phyloP scores from a whole-genome alignment of 2,113 vertebrate genomes.

The Vulpes vulpes region DNA sequence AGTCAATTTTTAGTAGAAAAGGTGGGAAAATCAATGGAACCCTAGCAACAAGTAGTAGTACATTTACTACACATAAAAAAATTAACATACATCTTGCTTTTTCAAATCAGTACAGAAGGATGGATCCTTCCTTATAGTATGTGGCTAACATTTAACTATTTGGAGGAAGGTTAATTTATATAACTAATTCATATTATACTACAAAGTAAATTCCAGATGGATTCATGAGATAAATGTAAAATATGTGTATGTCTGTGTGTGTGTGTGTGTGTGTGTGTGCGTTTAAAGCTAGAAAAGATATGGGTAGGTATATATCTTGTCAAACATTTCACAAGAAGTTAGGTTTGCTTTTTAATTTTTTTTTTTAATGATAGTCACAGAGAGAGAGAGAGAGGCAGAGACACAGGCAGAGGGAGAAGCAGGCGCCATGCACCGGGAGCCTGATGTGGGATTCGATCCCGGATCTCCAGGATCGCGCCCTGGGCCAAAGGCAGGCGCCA shows the following conservation, averaged over 20 bases:
- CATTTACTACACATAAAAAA: neutral
- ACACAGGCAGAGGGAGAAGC: no score
- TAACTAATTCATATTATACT: neutral
- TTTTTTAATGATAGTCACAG: no score
- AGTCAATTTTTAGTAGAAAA: neutral
- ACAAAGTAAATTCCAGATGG: neutral
- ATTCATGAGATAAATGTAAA: neutral
- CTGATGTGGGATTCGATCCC: no score
- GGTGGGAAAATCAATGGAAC: neutral
- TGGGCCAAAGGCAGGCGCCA: no score
- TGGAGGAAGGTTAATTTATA: neutral
- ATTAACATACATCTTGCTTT: neutral
- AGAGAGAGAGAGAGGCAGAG: no score
- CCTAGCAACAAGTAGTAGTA: neutral
- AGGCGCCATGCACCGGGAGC: no score
- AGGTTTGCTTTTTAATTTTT: slow-evolving; percentile 1
- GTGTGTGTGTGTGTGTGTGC: neutral
- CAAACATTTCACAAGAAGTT: neutral
- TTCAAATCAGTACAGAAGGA: neutral
- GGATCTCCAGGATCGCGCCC: no score
- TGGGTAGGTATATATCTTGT: neutral
- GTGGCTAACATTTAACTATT: neutral
- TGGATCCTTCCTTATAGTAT: neutral
- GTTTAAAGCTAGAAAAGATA: neutral
- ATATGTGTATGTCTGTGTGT: neutral